A percentile compares a stretch with the other conserved stretches of the same genome.
Conservation (phyloP, 2,113 vertebrate genomes). For the Triplophysa siluroides region DNA sequence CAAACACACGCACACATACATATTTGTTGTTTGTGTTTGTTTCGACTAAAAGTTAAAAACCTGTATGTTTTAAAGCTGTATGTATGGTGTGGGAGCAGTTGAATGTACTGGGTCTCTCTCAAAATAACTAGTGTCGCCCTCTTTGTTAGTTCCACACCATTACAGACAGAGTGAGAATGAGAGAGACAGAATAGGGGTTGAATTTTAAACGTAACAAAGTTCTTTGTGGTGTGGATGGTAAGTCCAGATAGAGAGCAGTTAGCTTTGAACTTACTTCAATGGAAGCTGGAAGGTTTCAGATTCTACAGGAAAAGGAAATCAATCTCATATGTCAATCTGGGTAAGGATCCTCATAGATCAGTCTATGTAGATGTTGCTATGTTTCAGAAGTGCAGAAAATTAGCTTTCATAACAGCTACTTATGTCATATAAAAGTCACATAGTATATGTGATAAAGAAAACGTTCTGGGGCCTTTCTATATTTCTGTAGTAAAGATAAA, state of each 20-base stretch:
- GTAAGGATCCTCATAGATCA: slow-evolving; percentile 61
- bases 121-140: slow-evolving; percentile 38
- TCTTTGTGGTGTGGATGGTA: slow-evolving; percentile 1
- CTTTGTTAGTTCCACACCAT: slow-evolving; percentile 39
- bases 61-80: too few species aligned
- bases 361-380: background rate
- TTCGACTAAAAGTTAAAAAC: slow-evolving; percentile 8
- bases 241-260: slow-evolving; percentile 44
- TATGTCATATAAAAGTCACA: too few species aligned
- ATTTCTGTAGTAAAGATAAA: too few species aligned
- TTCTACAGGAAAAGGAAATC: slow-evolving; percentile 52
- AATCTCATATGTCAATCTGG: slow-evolving; percentile 69
- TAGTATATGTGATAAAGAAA: too few species aligned
- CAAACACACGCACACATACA: slow-evolving; percentile 7
- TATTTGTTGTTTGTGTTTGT: slow-evolving; percentile 20
- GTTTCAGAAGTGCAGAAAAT: too few species aligned
- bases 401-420: too few species aligned
- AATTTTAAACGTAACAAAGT: background rate
- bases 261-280: slow-evolving; percentile 50
- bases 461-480: too few species aligned
- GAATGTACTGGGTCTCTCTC: slow-evolving; percentile 69
- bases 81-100: slow-evolving; percentile 37
- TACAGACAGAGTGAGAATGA: slow-evolving; percentile 8
- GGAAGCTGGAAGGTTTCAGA: slow-evolving; percentile 59
- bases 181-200: background rate